phyloP scores from a whole-genome alignment of 2,113 vertebrate species.

The Myrmophylax atrothorax region DNA sequence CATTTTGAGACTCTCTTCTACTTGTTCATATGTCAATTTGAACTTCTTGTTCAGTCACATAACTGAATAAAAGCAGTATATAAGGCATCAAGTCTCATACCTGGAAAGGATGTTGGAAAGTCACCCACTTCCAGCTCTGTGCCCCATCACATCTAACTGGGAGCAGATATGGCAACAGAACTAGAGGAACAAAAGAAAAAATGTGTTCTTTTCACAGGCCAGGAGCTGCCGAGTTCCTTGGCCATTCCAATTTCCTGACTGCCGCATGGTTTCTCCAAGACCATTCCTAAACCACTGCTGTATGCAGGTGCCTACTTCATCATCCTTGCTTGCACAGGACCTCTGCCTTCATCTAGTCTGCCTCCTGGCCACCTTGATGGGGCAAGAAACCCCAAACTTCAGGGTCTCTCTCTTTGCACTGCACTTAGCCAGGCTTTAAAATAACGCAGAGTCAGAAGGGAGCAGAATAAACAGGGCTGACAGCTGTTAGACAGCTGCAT shows the following conservation, averaged over 20 bases:
- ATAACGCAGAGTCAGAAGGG: not conserved
- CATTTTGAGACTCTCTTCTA: not conserved
- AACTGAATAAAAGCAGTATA: not conserved
- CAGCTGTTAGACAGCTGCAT: conserved; percentile 56
- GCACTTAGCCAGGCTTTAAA: not conserved
- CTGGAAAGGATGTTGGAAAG: not conserved
- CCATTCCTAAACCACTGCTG: not conserved
- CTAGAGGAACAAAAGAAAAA: not conserved
- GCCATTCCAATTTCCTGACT: not conserved
- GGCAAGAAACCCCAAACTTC: not conserved
- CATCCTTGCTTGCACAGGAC: not conserved
- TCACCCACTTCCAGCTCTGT: not conserved
- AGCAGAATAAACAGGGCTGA: not conserved
- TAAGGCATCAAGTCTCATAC: not conserved
- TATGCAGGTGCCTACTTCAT: not conserved
- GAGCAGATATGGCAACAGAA: not conserved
- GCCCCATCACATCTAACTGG: not conserved
- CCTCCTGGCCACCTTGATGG: not conserved
- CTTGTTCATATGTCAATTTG: not conserved
- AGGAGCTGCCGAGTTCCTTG: not conserved
- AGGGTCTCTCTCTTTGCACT: not conserved
- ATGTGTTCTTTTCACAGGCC: not conserved
- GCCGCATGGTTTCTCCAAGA: not conserved
- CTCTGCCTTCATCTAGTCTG: not conserved
- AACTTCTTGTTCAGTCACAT: not conserved